Evolutionary conservation across 2,797 vertebrate species (phyloP), one percentile per base, ranked within the genome.

Genomic region (Hemibagrus guttatus): DNA sequence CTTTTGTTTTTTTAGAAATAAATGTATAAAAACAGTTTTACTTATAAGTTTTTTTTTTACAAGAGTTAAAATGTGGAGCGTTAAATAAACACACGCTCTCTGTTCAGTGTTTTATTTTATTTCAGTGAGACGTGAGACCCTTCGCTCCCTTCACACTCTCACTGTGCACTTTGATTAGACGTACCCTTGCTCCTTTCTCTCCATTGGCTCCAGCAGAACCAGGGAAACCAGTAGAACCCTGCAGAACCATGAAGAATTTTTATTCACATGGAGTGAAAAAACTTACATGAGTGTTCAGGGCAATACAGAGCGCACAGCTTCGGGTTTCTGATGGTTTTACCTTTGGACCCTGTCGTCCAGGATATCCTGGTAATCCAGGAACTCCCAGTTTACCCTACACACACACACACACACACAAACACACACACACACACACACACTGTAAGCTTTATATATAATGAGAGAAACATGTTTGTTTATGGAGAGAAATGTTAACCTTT

Each of bases 321-420:
- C 5, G 39, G 12, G 28, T 58, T 39, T 59, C 35, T 54, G n/a
- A 69, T 23, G 9, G 63, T 21, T 19, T 69, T 92, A 98, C 98
- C 97, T 99, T 99, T 82, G 97, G 93, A 86, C 98, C 98, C 95
- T 98, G 98, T 95, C 98, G 96, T 94, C 98, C 98, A 90, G 98
- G 98, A 89, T 99, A 99, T 8, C 98, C 98, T 84, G 98, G 98
- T 90, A 99, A 95, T 91, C 98, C 98, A 26, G 98, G 98, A 49
- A 99, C 98, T 35, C 98, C 98, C 88, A 99, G 97, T 93, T 99
- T 99, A 69, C 98, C 98, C 98, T 99, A 91, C 81, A 94, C 85
- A 72, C 35, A 88, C 88, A 91, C 61, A 63, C 58, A 91, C 61
- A 3, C 87, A 89, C 86, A 56, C 35, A 85, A 81, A 19, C 52